Conservation (phyloP, 1,140 invertebrate species). For the Agrilus planipennis region DNA sequence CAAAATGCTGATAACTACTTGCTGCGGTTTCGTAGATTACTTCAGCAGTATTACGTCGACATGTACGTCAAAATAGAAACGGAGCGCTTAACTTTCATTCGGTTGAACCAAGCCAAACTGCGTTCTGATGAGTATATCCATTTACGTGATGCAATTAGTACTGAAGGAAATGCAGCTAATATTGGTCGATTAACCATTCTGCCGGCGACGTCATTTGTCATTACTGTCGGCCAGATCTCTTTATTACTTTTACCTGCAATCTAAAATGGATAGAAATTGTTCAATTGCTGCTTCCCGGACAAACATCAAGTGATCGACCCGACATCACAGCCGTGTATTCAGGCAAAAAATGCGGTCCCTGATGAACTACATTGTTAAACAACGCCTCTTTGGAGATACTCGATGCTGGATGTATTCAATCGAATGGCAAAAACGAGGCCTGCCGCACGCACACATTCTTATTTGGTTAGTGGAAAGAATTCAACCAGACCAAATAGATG, state of each 20-base stretch:
- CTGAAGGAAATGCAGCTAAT: constrained; percentile 18
- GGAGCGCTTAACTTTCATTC: constrained; percentile 26
- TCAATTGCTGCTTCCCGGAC: constrained; percentile 24
- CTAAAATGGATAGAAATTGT: constrained; percentile 35
- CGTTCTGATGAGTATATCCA: too few species aligned
- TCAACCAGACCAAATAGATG: constrained; percentile 31
- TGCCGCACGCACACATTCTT: constrained; percentile 36
- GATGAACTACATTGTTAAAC: constrained; percentile 1
- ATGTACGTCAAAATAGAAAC: constrained; percentile 28
- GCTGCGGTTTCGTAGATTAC: constrained; percentile 22
- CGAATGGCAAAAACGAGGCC: constrained; percentile 34
- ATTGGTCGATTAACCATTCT: constrained; percentile 26
- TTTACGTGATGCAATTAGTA: constrained; percentile 13
- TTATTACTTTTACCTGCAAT: constrained; percentile 35
- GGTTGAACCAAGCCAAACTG: constrained; percentile 7
- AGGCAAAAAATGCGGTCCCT: not conserved
- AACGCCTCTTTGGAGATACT: constrained; percentile 21
- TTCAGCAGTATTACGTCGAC: constrained; percentile 27
- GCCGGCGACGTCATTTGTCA: constrained; percentile 23
- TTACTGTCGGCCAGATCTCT: constrained; percentile 5
- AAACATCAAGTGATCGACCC: constrained; percentile 26
- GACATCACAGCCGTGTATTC: constrained; percentile 22
- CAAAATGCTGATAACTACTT: constrained; percentile 22
- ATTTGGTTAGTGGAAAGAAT: constrained; percentile 33
- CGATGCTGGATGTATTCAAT: constrained; percentile 16